Conservation (phyloP, 2,113 vertebrate genomes). For the Labrus mixtus region DNA sequence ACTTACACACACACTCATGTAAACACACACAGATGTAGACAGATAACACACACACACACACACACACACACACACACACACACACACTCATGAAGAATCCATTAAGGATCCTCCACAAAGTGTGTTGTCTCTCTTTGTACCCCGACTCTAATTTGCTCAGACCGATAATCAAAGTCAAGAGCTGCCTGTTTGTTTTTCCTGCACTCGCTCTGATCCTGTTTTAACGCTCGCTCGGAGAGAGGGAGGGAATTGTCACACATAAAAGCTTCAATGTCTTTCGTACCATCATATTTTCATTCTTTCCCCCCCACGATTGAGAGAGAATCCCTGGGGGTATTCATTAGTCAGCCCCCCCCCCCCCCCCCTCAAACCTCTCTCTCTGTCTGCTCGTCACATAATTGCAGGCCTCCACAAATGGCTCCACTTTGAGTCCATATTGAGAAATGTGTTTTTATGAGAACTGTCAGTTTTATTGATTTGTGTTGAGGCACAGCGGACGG, state of each 20-base stretch:
- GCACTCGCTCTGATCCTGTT: conserved; percentile 29
- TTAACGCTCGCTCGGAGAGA: conserved; percentile 37
- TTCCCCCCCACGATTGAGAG: conserved; percentile 42
- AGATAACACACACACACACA: not conserved
- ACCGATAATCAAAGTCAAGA: conserved; percentile 68
- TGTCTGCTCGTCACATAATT: conserved; percentile 62
- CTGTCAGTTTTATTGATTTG: conserved; percentile 58
- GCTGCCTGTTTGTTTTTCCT: conserved; percentile 54
- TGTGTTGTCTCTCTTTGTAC: conserved; percentile 41
- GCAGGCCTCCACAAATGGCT: conserved; percentile 68
- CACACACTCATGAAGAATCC: conserved; percentile 48
- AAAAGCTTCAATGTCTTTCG: conserved; percentile 64
- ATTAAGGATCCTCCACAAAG: conserved; percentile 47
- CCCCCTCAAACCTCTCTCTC: not conserved
- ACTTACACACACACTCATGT: conserved; percentile 18
- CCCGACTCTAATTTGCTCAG: conserved; percentile 55
- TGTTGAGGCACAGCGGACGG: conserved; percentile 19
- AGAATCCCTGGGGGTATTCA: conserved; percentile 75
- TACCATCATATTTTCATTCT: conserved; percentile 66
- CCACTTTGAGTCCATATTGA: conserved; percentile 70
- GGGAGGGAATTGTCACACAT: conserved; percentile 41
- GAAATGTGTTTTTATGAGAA: conserved; percentile 38
- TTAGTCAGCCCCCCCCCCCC: conserved; percentile 64
- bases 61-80: not conserved
- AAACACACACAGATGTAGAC: conserved; percentile 9